Conservation (phyloP, 2,888 invertebrate genomes). For the Mesodorylaimus sp. region DNA sequence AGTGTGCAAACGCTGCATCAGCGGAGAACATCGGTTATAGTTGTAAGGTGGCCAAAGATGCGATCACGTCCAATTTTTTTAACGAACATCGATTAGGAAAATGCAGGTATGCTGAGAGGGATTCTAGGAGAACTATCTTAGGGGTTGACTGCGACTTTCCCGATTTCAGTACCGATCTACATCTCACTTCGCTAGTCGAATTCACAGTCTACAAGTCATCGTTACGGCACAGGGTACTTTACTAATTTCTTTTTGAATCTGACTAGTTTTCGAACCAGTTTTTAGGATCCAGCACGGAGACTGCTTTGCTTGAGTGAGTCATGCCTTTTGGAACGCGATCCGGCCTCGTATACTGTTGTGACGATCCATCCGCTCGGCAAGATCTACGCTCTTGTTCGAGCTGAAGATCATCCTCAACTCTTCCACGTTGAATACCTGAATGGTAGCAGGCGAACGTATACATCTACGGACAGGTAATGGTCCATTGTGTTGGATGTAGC, state of each 20-base stretch:
- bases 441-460: conserved; percentile 67
- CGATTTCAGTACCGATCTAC: conserved; percentile 64
- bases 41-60: conserved; percentile 61
- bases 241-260: not conserved
- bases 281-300: conserved; percentile 55
- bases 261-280: not conserved
- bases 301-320: conserved; percentile 84
- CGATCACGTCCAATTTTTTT: conserved; percentile 67
- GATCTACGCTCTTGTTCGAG: conserved; percentile 74
- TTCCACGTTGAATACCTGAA: conserved; percentile 84
- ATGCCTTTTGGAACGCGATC: conserved; percentile 85
- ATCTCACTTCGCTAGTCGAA: conserved; percentile 85
- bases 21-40: conserved; percentile 57
- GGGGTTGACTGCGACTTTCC: too few species aligned
- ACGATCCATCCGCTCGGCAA: conserved; percentile 52
- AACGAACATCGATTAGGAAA: conserved; percentile 71
- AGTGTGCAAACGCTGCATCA: conserved; percentile 64
- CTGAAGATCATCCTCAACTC: conserved; percentile 71
- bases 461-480: conserved; percentile 64
- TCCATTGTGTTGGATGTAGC: not conserved
- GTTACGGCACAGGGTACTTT: conserved; percentile 44
- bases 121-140: too few species aligned
- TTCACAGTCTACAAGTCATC: conserved; percentile 85
- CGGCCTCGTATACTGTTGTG: conserved; percentile 80
- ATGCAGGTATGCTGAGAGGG: conserved; percentile 47